A percentile compares a stretch with the other conserved stretches of the same genome.
Evolutionary conservation across 2,113 vertebrate species (phyloP).

Genomic region (Azemiops feae): DNA sequence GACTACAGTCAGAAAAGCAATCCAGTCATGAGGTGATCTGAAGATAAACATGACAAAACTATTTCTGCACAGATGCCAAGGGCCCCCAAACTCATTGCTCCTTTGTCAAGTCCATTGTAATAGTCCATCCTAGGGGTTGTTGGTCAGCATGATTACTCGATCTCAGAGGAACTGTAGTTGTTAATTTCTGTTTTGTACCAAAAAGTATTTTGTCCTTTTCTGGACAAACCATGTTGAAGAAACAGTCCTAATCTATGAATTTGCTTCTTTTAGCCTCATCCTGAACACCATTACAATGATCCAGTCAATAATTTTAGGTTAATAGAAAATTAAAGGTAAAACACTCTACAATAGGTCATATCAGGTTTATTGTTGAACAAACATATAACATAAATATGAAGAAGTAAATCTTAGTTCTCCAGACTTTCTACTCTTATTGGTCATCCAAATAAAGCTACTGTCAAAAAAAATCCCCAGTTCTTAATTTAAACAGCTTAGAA

Average conservation of each 20-base stretch:
- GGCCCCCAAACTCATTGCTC: not conserved
- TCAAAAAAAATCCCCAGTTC: not conserved
- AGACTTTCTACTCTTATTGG: not conserved
- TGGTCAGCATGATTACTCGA: not conserved
- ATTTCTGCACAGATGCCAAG: not conserved
- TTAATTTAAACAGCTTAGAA: not conserved
- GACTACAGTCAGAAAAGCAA: not conserved
- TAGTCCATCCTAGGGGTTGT: not conserved
- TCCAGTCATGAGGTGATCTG: not conserved
- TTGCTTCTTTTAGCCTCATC: not conserved
- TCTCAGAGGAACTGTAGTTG: not conserved
- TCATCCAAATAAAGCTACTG: not conserved
- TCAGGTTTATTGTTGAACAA: not conserved
- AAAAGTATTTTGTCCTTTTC: not conserved
- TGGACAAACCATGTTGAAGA: not conserved
- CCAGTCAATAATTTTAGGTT: not conserved
- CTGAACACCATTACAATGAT: not conserved
- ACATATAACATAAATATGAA: not conserved
- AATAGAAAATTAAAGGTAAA: not conserved
- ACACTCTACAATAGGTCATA: not conserved
- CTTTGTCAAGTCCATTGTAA: not conserved
- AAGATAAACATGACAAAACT: not conserved
- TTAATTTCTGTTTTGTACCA: not conserved
- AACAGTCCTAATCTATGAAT: not conserved
- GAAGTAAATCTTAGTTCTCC: not conserved